Evolutionary conservation across 2,113 vertebrate genomes (phyloP), one percentile per base, ranked within the genome.

Genomic region (Corythoichthys haematopterus): DNA sequence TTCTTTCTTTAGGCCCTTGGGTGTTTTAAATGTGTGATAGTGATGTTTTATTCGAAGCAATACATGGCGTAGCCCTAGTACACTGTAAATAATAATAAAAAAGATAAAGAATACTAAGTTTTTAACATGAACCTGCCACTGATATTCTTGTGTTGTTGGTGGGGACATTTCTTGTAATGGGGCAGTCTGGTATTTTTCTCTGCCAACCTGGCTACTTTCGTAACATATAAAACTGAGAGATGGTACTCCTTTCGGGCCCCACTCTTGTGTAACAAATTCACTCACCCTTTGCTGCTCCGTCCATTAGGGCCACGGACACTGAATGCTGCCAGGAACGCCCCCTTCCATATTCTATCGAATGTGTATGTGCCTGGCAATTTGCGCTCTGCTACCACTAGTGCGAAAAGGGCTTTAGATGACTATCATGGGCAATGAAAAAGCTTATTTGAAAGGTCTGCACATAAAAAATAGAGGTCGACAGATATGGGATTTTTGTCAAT

Each of bases 211-310:
- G 66, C 53, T 76, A 64, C 53, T 52, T 62, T 66, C 59, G 76
- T 64, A 46, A 35, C 61, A 47, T 64, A 60, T 45, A 53, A 79
- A 80, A 60, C 45, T 36, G 51, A 80, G 68, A 67, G n/a, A 6
- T 15, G 47, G 58, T 2, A 3, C 20, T 28, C 20, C 0, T 28
- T 28, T 28, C 20, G 20, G 20, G 20, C 20, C 20, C 20, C 20
- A 28, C 20, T 28, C 20, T 28, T 28, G 20, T 28, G 20, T 28
- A 28, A 28, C 20, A 28, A 28, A 28, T 28, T 28, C 20, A 28
- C 20, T 28, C 20, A 28, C 20, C 20, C 20, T 28, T 28, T 28
- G 20, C 20, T 28, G 20, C 20, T 28, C 20, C 20, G 20, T 28
- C 20, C 20, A 28, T 28, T 28, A 28, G 20, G 20, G 20, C 20